Conservation (phyloP, 2,113 vertebrate genomes). For the Xenopus laevis region DNA sequence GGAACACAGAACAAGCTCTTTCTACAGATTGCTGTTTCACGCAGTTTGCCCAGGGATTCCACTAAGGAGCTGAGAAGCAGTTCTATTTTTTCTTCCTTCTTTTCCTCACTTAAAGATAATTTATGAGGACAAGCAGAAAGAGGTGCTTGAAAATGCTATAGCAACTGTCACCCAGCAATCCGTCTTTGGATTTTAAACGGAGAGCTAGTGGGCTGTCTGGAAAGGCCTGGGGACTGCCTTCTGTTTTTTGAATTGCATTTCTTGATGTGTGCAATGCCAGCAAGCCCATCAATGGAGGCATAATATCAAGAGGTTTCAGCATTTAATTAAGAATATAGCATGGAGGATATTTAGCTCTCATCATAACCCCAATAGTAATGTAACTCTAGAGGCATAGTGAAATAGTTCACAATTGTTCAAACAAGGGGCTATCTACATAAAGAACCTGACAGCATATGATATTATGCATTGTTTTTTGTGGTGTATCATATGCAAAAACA, state of each 20-base stretch:
- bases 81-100: slow-evolving; percentile 61
- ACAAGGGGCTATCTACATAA: no score
- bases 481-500: no score
- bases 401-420: no score
- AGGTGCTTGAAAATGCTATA: slow-evolving; percentile 98
- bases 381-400: background rate
- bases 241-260: slow-evolving; percentile 2
- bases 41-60: slow-evolving; percentile 77
- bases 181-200: slow-evolving; percentile 18
- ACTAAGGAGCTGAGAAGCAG: slow-evolving; percentile 64
- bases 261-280: background rate
- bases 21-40: slow-evolving; percentile 76
- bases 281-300: background rate
- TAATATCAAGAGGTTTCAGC: background rate
- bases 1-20: slow-evolving; percentile 28
- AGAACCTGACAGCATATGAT: no score
- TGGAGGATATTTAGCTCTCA: background rate
- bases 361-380: background rate
- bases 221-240: slow-evolving; percentile 9
- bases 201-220: slow-evolving; percentile 14
- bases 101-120: slow-evolving; percentile 98
- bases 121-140: slow-evolving; percentile 92
- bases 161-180: slow-evolving; percentile 73
- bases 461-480: no score
- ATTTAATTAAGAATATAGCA: background rate